Conservation (phyloP, 2,888 invertebrate species). For the Zaprionus obscuricornis region DNA sequence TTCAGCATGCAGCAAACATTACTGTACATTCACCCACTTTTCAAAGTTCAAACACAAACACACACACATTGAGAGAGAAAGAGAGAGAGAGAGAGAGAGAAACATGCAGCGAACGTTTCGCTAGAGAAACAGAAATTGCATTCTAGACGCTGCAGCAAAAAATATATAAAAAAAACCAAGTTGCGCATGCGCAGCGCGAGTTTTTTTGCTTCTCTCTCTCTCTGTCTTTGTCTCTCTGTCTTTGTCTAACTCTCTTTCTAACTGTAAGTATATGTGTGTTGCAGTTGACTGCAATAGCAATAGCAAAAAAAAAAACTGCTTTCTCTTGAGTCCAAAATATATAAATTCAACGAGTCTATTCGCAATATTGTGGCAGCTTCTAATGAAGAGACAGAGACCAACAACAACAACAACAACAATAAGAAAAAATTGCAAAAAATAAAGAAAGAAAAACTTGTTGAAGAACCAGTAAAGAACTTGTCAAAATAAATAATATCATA, state of each 20-base stretch:
- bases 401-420: too few relatives aligned
- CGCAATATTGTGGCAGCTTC: constrained; percentile 58
- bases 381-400: constrained; percentile 41
- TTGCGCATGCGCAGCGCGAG: constrained; percentile 64
- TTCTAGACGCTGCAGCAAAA: constrained; percentile 47
- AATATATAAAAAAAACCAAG: constrained; percentile 40
- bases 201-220: constrained; percentile 15
- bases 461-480: constrained; percentile 43
- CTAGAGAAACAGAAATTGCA: constrained; percentile 74
- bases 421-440: constrained; percentile 37
- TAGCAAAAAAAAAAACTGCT: constrained; percentile 69
- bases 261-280: constrained; percentile 31
- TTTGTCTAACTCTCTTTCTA: constrained; percentile 1
- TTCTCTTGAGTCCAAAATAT: constrained; percentile 73
- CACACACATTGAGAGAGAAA: constrained; percentile 37
- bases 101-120: constrained; percentile 44
- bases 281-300: constrained; percentile 56
- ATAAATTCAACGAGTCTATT: constrained; percentile 62
- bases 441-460: too few relatives aligned
- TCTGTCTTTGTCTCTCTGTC: constrained; percentile 24
- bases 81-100: constrained; percentile 29
- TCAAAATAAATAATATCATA: constrained; percentile 24
- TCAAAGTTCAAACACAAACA: constrained; percentile 74
- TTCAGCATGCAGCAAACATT: constrained; percentile 80
- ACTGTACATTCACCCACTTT: constrained; percentile 84